Percentiles rank a stretch among this genome's conserved stretches.
phyloP scores from a whole-genome alignment of 2,888 invertebrate species.

The Molorchus minor region DNA sequence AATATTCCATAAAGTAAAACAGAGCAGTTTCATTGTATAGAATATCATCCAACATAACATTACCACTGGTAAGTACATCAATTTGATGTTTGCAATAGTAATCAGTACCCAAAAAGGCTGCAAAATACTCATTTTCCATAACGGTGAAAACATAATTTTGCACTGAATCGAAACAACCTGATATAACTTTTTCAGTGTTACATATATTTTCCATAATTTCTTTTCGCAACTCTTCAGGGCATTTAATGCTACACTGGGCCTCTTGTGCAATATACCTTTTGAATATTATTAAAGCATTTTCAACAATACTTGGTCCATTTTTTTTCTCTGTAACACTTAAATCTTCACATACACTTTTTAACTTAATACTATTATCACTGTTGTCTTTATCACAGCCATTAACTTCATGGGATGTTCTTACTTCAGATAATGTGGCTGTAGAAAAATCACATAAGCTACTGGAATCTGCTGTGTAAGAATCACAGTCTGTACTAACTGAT shows the following conservation, averaged over 20 bases:
- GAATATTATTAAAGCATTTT: conserved; percentile 77
- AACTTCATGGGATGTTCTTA: conserved; percentile 42
- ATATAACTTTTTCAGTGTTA: conserved; percentile 71
- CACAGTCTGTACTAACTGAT: conserved; percentile 62
- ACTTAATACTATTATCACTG: conserved; percentile 56
- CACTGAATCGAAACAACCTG: conserved; percentile 77
- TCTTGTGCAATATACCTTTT: conserved; percentile 81
- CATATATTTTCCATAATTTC: conserved; percentile 74
- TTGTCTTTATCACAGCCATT: conserved; percentile 54
- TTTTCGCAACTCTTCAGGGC: conserved; percentile 68
- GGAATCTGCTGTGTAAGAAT: conserved; percentile 60
- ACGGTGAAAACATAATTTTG: conserved; percentile 72
- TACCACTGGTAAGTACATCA: conserved; percentile 84
- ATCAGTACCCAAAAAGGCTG: conserved; percentile 84
- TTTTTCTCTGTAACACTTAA: conserved; percentile 39
- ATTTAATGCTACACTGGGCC: conserved; percentile 68
- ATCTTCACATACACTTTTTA: conserved; percentile 41
- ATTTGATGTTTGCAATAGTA: conserved; percentile 93
- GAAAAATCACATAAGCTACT: conserved; percentile 58
- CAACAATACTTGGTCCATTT: conserved; percentile 55
- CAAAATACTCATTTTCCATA: conserved; percentile 79
- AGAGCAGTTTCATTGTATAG: conserved; percentile 89
- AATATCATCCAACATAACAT: conserved; percentile 85
- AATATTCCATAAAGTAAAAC: conserved; percentile 95
- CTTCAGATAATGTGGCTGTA: conserved; percentile 45